phyloP scores from a whole-genome alignment of 2,888 invertebrate genomes.

The Tiliacea aurago region DNA sequence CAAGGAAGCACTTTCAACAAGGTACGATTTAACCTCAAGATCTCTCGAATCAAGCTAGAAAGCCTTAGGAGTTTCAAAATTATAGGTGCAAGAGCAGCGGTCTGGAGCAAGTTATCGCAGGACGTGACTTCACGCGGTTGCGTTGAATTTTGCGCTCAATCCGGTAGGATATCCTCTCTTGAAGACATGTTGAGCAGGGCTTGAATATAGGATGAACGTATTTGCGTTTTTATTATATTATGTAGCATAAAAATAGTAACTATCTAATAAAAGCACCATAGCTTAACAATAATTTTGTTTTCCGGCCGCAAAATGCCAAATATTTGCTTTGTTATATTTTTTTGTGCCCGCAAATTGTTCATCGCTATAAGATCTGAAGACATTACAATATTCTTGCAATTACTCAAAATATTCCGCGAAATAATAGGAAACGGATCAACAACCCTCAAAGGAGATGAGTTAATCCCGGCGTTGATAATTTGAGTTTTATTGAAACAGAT shows the following conservation, averaged over 20 bases:
- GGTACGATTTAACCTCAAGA: slow-evolving; percentile 17
- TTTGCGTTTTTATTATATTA: slow-evolving; percentile 2
- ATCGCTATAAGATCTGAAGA: slow-evolving; percentile 27
- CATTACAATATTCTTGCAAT: slow-evolving; percentile 57
- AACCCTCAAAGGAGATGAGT: slow-evolving; percentile 79
- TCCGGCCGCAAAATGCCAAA: slow-evolving; percentile 1
- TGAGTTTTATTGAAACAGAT: slow-evolving; percentile 75
- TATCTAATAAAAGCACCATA: background rate
- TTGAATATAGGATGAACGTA: slow-evolving; percentile 1
- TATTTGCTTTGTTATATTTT: background rate
- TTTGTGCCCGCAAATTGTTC: slow-evolving; percentile 19
- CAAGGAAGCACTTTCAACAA: slow-evolving; percentile 26
- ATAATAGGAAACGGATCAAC: slow-evolving; percentile 79
- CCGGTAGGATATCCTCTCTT: slow-evolving; percentile 10
- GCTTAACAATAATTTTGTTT: background rate
- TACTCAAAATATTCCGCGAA: slow-evolving; percentile 72
- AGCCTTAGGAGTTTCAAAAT: slow-evolving; percentile 39
- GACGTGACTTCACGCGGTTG: slow-evolving; percentile 49
- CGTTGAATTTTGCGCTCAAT: slow-evolving; percentile 43
- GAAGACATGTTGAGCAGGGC: slow-evolving; percentile 18
- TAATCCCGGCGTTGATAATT: slow-evolving; percentile 76
- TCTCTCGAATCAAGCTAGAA: slow-evolving; percentile 20
- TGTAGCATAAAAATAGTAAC: background rate
- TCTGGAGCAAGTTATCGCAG: slow-evolving; percentile 36
- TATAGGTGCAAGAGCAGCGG: slow-evolving; percentile 49